A percentile compares a stretch with the other conserved stretches of the same genome.
phyloP scores from a whole-genome alignment of 2,888 invertebrate species.

The Zhuqinia jingwanae region DNA sequence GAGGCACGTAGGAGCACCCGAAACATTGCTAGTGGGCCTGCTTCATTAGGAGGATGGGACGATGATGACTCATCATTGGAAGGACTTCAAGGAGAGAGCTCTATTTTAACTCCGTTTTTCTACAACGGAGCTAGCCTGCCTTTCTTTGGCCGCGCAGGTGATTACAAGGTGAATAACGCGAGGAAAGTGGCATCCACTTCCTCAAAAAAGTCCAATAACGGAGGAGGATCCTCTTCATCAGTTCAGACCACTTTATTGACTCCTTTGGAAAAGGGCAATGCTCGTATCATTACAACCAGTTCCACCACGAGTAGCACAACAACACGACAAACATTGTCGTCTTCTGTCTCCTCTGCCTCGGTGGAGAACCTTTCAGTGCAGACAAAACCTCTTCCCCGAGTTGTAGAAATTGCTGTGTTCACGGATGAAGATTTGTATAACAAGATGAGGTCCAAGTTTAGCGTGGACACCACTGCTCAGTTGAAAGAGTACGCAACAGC shows the following conservation, averaged over 20 bases:
- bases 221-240: not conserved
- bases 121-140: slow-evolving; percentile 51
- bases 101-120: slow-evolving; percentile 64
- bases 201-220: not conserved
- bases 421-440: slow-evolving; percentile 79
- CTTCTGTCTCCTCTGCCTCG: slow-evolving; percentile 33
- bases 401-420: slow-evolving; percentile 80
- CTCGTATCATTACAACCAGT: not conserved
- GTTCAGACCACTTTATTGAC: slow-evolving; percentile 52
- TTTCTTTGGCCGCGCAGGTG: slow-evolving; percentile 44
- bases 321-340: not conserved
- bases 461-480: slow-evolving; percentile 73
- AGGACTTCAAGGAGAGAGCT: slow-evolving; percentile 55
- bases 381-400: slow-evolving; percentile 52
- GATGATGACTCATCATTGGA: slow-evolving; percentile 36
- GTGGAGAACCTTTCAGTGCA: slow-evolving; percentile 15
- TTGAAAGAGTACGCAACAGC: slow-evolving; percentile 78
- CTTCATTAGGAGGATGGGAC: slow-evolving; percentile 24
- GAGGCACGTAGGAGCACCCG: slow-evolving; percentile 43
- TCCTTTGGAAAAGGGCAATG: slow-evolving; percentile 38
- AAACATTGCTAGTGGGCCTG: slow-evolving; percentile 14
- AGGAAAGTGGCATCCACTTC: slow-evolving; percentile 35
- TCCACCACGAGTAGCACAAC: slow-evolving; percentile 2
- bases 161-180: slow-evolving; percentile 42
- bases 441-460: slow-evolving; percentile 76